Percentiles rank a stretch among this genome's conserved stretches.
Conservation (phyloP, 1,140 invertebrate species). For the Drosophila persimilis region DNA sequence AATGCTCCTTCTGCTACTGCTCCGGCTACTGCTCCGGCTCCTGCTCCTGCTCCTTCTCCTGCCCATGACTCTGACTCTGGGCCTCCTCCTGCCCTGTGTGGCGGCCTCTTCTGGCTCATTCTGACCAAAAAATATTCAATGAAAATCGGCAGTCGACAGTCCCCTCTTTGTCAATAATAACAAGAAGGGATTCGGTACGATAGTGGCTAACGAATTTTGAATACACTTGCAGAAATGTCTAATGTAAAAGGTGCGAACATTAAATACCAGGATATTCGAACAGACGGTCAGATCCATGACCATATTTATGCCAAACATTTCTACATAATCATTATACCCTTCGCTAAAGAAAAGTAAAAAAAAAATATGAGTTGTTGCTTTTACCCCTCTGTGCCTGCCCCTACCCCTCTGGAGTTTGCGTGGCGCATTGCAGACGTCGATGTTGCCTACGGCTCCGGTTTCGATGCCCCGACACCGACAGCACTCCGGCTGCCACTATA, state of each 20-base stretch:
- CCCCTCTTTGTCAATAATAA: slow-evolving; percentile 69
- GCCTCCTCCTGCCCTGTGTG: not conserved
- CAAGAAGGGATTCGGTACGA: slow-evolving; percentile 12
- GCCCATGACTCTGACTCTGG: slow-evolving; percentile 10
- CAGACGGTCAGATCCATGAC: too few species aligned
- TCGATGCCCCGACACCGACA: slow-evolving; percentile 3
- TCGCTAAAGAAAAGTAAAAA: too few species aligned
- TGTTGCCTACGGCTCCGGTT: slow-evolving; percentile 36
- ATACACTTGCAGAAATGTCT: too few species aligned
- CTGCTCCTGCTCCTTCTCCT: too few species aligned
- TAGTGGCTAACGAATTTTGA: too few species aligned
- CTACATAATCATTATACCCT: too few species aligned
- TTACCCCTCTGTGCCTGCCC: too few species aligned
- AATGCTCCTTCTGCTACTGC: not conserved
- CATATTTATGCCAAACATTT: too few species aligned
- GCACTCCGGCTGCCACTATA: slow-evolving; percentile 20
- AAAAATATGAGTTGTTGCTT: slow-evolving; percentile 48
- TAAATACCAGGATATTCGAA: too few species aligned
- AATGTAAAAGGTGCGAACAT: too few species aligned
- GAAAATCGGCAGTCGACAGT: slow-evolving; percentile 62
- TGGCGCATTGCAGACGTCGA: slow-evolving; percentile 50
- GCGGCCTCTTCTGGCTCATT: slow-evolving; percentile 6
- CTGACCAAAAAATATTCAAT: slow-evolving; percentile 68
- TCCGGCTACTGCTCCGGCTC: too few species aligned
- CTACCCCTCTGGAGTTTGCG: slow-evolving; percentile 17